Evolutionary conservation across 2,113 vertebrate species (phyloP).

Genomic region (Marmota monax): DNA sequence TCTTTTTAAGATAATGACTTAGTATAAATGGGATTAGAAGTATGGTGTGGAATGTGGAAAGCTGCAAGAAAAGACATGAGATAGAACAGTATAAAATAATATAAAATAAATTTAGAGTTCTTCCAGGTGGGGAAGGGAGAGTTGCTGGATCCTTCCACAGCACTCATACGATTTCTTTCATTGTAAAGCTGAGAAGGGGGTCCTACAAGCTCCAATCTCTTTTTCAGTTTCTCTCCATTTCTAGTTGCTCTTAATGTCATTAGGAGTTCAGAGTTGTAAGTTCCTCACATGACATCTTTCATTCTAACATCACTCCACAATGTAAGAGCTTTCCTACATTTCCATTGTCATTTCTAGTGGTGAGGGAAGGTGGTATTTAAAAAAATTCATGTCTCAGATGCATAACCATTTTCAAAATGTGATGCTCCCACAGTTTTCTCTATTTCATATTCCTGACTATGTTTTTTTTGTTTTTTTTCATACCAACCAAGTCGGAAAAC

Average conservation of each 20-base stretch:
- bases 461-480: neutral
- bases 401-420: neutral
- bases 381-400: neutral
- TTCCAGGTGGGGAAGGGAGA: neutral
- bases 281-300: neutral
- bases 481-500: neutral
- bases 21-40: neutral
- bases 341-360: neutral
- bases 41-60: neutral
- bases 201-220: fast-evolving
- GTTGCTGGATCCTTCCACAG: neutral
- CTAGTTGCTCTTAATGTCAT: neutral
- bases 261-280: neutral
- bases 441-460: neutral
- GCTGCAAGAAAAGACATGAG: neutral
- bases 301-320: neutral
- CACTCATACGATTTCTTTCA: neutral
- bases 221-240: neutral
- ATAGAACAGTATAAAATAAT: neutral
- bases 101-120: neutral
- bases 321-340: neutral
- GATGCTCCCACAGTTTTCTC: neutral
- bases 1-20: neutral
- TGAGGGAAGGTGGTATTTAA: neutral
- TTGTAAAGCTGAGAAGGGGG: neutral